Percentiles rank a stretch among this genome's conserved stretches.
These are phyloP conservation scores for Coenonympha glycerion DNA, from an alignment of 2,888 invertebrate species.

Conservation along the genomic window DNA sequence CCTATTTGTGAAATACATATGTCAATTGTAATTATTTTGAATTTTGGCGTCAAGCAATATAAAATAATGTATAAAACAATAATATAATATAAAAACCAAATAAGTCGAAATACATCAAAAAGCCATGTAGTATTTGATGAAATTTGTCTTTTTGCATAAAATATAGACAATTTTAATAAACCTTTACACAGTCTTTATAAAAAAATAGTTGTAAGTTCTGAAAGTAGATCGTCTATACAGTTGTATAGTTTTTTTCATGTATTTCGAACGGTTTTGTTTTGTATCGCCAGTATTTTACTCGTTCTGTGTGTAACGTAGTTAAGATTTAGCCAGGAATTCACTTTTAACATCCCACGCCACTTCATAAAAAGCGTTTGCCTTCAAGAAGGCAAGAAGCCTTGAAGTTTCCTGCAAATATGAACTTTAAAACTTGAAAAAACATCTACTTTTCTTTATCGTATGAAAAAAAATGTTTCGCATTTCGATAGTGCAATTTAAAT, in stretches of 20 bases:
- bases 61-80: slow-evolving; percentile 2
- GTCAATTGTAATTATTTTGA: slow-evolving; percentile 43
- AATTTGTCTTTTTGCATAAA: slow-evolving; percentile 4
- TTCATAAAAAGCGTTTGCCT: no score
- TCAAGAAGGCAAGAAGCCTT: no score
- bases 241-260: not conserved
- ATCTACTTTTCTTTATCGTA: no score
- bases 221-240: not conserved
- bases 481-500: no score
- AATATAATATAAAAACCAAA: no score
- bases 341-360: no score
- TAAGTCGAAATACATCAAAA: slow-evolving; percentile 24
- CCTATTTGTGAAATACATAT: slow-evolving; percentile 29
- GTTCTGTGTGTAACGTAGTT: slow-evolving; percentile 23
- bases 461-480: no score
- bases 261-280: slow-evolving; percentile 13
- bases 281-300: slow-evolving; percentile 12
- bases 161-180: slow-evolving; percentile 10
- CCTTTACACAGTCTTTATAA: slow-evolving; percentile 4
- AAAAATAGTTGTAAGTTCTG: slow-evolving; percentile 7
- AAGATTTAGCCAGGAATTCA: no score
- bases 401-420: no score
- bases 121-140: not conserved
- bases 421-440: no score
- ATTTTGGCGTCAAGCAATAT: not conserved